Evolutionary conservation across 2,113 vertebrate species (phyloP), one percentile per base, ranked within the genome.

Genomic region (Actinemys pallida): DNA sequence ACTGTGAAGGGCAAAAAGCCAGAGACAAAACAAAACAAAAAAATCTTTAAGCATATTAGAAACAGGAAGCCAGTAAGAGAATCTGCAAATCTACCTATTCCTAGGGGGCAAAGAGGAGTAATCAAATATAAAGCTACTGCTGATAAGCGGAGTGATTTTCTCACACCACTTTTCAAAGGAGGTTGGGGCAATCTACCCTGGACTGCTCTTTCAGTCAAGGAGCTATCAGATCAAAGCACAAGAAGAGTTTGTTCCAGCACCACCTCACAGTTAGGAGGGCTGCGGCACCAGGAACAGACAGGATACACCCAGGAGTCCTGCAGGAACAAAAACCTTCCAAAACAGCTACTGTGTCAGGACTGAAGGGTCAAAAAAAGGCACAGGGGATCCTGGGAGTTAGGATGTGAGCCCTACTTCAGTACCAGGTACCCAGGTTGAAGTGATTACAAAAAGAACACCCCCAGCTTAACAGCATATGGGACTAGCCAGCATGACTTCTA

Each of bases 261-360:
- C 87, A 96, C 90, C 84, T 49, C 87, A 75, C 49, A 86, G 39
- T 52, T 93, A 96, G 89, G 27, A 52, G 94, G 92, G 96, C 96
- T 92, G 83, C 49, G 31, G 49, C 93, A 95, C 0, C 16, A 35
- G 62, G 86, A 50, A 47, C 24, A 42, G 84, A 90, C 1, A 14
- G 87, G 92, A 42, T 45, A 35, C 22, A 47, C 85, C 65, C 56
- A 27, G 52, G 78, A 88, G 86, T 72, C 8, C 19, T 10, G n/a
- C n/a, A 22, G 65, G 9, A 35, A 62, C 6, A 62, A 14, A 62
- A 20, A 19, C 65, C 8, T 69, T 39, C 39, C 24, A 56, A 52
- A 83, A 4, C 12, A n/a, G 13, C 14, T 1, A 0, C 27, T 1
- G 2, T 54, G 35, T 29, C 42, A 45, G 24, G 69, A 59, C 56